phyloP scores from a whole-genome alignment of 37 sponge, comb jelly and placozoan species.

The Dysidea cf. avara region DNA sequence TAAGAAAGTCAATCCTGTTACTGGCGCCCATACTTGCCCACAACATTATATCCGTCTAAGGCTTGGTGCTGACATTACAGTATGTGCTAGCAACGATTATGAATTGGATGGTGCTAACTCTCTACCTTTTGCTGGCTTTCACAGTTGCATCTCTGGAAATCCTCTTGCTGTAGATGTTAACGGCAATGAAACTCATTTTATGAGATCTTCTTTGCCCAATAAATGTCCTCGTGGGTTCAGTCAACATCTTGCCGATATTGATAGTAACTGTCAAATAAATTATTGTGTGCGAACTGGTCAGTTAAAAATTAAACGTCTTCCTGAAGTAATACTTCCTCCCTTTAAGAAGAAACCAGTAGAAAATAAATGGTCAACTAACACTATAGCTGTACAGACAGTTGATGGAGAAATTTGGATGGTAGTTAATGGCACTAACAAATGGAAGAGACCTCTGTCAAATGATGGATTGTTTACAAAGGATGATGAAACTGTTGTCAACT shows the following conservation, averaged over 20 bases:
- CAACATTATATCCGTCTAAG: constrained; percentile 43
- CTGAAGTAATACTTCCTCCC: constrained; percentile 42
- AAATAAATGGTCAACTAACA: constrained; percentile 15
- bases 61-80: constrained; percentile 53
- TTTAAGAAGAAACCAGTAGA: constrained; percentile 30
- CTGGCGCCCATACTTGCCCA: constrained; percentile 58
- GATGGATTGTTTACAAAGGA: too few species aligned
- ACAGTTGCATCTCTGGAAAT: constrained; percentile 69
- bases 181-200: not conserved
- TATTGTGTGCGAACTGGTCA: constrained; percentile 51
- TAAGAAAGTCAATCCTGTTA: constrained; percentile 55
- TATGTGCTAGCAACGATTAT: constrained; percentile 57
- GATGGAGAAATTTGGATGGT: too few species aligned
- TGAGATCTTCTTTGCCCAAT: constrained; percentile 27
- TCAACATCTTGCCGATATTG: constrained; percentile 54
- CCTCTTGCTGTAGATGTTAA: constrained; percentile 39
- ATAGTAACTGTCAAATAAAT: constrained; percentile 67
- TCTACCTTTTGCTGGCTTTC: constrained; percentile 73
- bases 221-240: constrained; percentile 55
- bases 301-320: not conserved
- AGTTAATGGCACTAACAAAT: too few species aligned
- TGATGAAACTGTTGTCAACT: too few species aligned
- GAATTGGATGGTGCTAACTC: constrained; percentile 40
- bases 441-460: too few species aligned
- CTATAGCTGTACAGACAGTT: too few species aligned